Evolutionary conservation across 2,888 invertebrate genomes (phyloP).

Genomic region (Itoplectis maculator): DNA sequence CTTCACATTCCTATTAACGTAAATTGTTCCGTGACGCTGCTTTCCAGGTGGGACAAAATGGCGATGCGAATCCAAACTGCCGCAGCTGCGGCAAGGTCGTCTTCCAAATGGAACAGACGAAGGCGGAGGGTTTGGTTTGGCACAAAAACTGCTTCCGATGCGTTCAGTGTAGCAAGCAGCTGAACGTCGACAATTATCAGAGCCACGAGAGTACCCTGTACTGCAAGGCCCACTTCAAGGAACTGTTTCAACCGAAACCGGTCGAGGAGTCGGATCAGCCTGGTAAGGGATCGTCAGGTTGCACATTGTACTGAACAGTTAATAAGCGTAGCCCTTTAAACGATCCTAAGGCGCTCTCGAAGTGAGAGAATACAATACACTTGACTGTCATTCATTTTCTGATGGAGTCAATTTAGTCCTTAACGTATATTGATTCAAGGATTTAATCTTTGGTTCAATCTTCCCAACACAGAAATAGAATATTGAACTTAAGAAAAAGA

Average conservation of each 20-base stretch:
- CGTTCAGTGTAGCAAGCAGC: conserved; percentile 95
- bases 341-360: background rate
- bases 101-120: conserved; percentile 98
- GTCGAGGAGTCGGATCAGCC: conserved; percentile 90
- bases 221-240: conserved; percentile 97
- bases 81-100: conserved; percentile 95
- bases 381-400: background rate
- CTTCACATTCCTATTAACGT: background rate
- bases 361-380: background rate
- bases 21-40: conserved; percentile 35
- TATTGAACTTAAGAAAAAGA: too few species aligned
- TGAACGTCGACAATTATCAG: conserved; percentile 97
- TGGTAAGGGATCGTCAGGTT: conserved; percentile 86
- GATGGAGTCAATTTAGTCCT: background rate
- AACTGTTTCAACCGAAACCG: conserved; percentile 95
- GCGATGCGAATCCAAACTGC: conserved; percentile 89
- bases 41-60: conserved; percentile 82
- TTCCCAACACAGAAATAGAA: background rate
- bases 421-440: background rate
- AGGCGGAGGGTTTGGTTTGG: conserved; percentile 95
- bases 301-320: background rate
- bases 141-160: conserved; percentile 98
- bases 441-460: background rate
- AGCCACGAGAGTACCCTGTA: conserved; percentile 96
- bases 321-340: conserved; percentile 26